phyloP scores from a whole-genome alignment of 2,113 vertebrate species.

The Mola mola region DNA sequence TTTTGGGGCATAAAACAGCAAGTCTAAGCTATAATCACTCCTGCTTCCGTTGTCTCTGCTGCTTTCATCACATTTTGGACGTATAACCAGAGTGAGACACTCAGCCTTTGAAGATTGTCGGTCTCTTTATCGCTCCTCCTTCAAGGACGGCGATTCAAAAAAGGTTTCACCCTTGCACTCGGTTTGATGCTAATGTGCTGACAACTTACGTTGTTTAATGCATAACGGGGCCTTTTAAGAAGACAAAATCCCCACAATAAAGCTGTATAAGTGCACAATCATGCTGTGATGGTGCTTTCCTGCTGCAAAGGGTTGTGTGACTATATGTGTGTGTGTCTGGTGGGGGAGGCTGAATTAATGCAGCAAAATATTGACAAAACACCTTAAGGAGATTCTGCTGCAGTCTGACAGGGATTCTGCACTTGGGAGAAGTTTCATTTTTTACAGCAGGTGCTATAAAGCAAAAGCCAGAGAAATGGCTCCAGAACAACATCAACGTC shows the following conservation, averaged over 20 bases:
- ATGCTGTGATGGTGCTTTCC: constrained; percentile 8
- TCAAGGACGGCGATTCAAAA: background rate
- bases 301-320: constrained; percentile 11
- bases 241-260: background rate
- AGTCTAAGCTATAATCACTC: no score
- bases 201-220: constrained; percentile 8
- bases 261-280: constrained; percentile 5
- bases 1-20: no score
- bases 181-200: background rate
- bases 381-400: constrained; percentile 28
- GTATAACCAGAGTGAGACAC: no score
- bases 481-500: constrained; percentile 10
- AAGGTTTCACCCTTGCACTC: background rate
- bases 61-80: no score
- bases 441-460: constrained; percentile 23
- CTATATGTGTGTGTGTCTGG: background rate
- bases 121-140: background rate
- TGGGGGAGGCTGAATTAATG: constrained; percentile 13
- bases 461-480: constrained; percentile 4
- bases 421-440: constrained; percentile 28
- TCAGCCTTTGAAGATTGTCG: background rate
- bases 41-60: no score
- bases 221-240: background rate
- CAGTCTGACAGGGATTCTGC: constrained; percentile 42
- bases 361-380: constrained; percentile 26